Percentiles rank a stretch among this genome's conserved stretches.
Conservation (phyloP, 2,888 invertebrate genomes). For the Pocota personata region DNA sequence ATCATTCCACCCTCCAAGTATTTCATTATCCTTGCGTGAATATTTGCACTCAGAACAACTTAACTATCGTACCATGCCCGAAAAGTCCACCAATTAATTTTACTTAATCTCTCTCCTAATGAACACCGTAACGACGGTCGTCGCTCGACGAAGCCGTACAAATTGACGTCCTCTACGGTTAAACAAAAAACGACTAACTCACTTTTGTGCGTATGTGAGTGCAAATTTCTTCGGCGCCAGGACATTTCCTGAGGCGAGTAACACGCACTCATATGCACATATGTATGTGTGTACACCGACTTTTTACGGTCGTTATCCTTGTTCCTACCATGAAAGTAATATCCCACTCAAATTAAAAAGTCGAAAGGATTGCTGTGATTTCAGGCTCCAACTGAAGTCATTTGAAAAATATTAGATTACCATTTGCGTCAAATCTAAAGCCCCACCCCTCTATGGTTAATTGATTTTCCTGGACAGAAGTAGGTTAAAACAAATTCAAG, state of each 20-base stretch:
- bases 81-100: slow-evolving; percentile 61
- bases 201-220: slow-evolving; percentile 10
- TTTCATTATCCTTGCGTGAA: slow-evolving; percentile 49
- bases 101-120: slow-evolving; percentile 60
- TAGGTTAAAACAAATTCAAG: slow-evolving; percentile 59
- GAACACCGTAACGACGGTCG: slow-evolving; percentile 25
- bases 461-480: slow-evolving; percentile 63
- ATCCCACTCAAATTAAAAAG: slow-evolving; percentile 41
- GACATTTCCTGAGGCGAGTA: slow-evolving; percentile 21
- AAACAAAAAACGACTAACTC: slow-evolving; percentile 1
- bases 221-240: slow-evolving; percentile 54
- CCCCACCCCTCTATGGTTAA: slow-evolving; percentile 36
- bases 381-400: slow-evolving; percentile 21
- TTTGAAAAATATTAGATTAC: slow-evolving; percentile 68
- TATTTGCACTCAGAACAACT: slow-evolving; percentile 43
- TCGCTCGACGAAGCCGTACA: slow-evolving; percentile 43
- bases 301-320: slow-evolving; percentile 25
- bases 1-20: not conserved
- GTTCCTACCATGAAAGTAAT: not conserved
- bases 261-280: slow-evolving; percentile 1
- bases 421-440: slow-evolving; percentile 43
- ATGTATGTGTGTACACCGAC: not conserved
- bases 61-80: slow-evolving; percentile 35
- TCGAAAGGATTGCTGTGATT: slow-evolving; percentile 64
- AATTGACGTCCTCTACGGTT: slow-evolving; percentile 29